Base-by-base conservation (phyloP, 1,140 invertebrate genomes). In the Acromyrmex echinatior region DNA sequence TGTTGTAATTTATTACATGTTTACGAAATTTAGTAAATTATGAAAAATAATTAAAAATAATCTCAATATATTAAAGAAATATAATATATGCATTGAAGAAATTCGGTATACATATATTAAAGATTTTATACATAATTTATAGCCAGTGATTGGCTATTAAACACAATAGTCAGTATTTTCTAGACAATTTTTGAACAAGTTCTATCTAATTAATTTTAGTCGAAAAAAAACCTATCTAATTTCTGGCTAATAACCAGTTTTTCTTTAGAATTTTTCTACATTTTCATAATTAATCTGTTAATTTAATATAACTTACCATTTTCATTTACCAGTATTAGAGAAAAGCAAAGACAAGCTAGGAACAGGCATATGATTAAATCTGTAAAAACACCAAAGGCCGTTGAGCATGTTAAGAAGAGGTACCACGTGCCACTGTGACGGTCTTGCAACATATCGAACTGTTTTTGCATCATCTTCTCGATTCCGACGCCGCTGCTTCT, bases 401-500 rank as follows among this genome's bases (percentile, higher is more conserved):
- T 92, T 18, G 96, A 95, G 0, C 95, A 94, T 0, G 96, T 92
- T 73, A 98, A 92, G 60, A 96, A 96, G 2, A 97, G 91, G 88
- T 96, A 97, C 96, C 96, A 97, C 0, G 96, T 95, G 16, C 97
- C 96, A 0, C 96, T 96, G 90, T 97, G 97, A 16, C 96, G 92
- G 92, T 98, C 96, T 94, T 97, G 96, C 86, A 96, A 95, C 25
- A 92, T 63, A 92, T 98, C 97, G 88, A 98, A 98, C 88, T 97
- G 96, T 84, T 97, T 96, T 90, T 96, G 96, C 81, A 99, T 96
- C 74, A 97, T 95, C 85, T 96, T 95, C 92, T 98, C 71, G 6
- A 93, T 89, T 0, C 81, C 96, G 7, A 96, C 95, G 21, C 96
- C 96, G 45, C 97, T 97, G 6, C 98, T 97, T 78, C 98, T 95